phyloP scores from a whole-genome alignment of 2,797 vertebrate genomes.

The Characodon lateralis region DNA sequence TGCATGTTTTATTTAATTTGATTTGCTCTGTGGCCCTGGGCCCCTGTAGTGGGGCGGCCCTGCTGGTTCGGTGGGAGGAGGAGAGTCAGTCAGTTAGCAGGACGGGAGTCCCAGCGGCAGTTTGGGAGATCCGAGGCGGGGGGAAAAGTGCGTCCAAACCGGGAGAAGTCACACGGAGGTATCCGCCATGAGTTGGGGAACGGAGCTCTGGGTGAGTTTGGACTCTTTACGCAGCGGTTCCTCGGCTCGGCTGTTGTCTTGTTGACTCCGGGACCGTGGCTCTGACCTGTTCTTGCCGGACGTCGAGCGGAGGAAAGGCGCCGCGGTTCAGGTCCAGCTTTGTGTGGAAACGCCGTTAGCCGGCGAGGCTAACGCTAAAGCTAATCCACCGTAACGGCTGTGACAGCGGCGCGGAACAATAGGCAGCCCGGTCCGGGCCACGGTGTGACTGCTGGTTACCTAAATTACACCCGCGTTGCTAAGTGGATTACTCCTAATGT shows the following conservation, averaged over 20 bases:
- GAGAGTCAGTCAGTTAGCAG: slow-evolving; percentile 44
- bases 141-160: slow-evolving; percentile 65
- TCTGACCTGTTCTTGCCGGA: slow-evolving; percentile 10
- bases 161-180: slow-evolving; percentile 59
- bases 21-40: background rate
- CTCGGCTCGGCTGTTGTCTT: background rate
- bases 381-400: slow-evolving; percentile 61
- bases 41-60: slow-evolving; percentile 44
- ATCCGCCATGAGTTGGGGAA: slow-evolving; percentile 87
- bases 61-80: slow-evolving; percentile 43
- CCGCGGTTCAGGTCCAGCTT: slow-evolving; percentile 63
- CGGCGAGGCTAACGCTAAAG: slow-evolving; percentile 49
- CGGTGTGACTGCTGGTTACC: background rate
- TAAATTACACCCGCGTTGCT: background rate
- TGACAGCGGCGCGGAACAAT: slow-evolving; percentile 77
- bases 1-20: background rate
- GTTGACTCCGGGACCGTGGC: fast-evolving
- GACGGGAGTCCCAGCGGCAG: slow-evolving; percentile 59
- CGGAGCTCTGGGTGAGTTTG: slow-evolving; percentile 87
- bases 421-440: slow-evolving; percentile 35
- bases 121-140: slow-evolving; percentile 60
- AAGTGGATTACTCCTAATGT: background rate
- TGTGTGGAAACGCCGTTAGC: slow-evolving; percentile 41
- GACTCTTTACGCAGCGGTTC: background rate
- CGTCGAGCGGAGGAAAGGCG: slow-evolving; percentile 61